Evolutionary conservation across 2,888 invertebrate species (phyloP).

Genomic region (Panopea generosa): DNA sequence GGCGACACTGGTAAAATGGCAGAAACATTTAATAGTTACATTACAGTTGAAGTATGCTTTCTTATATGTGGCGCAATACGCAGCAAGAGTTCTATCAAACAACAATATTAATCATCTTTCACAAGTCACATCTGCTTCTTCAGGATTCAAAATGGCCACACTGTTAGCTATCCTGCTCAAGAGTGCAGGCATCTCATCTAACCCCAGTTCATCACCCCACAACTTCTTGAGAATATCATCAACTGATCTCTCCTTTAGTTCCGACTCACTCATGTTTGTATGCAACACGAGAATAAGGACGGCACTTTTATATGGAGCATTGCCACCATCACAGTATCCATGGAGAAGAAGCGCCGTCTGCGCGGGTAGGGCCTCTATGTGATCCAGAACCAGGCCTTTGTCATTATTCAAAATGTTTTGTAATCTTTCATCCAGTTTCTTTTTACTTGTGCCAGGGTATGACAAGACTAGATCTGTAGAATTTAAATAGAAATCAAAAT

Average conservation of each 20-base stretch:
- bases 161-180: slow-evolving; percentile 77
- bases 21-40: too few relatives aligned
- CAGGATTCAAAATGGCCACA: slow-evolving; percentile 67
- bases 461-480: slow-evolving; percentile 25
- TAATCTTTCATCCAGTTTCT: slow-evolving; percentile 69
- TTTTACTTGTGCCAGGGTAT: slow-evolving; percentile 48
- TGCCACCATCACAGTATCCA: slow-evolving; percentile 81
- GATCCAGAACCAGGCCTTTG: slow-evolving; percentile 69
- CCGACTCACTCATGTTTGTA: slow-evolving; percentile 14
- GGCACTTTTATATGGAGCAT: slow-evolving; percentile 81
- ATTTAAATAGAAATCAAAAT: slow-evolving; percentile 48
- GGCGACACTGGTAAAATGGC: too few relatives aligned
- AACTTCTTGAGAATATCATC: slow-evolving; percentile 62
- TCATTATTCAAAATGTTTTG: slow-evolving; percentile 50
- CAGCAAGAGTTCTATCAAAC: too few relatives aligned
- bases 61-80: too few relatives aligned
- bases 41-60: too few relatives aligned
- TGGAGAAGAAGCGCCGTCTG: slow-evolving; percentile 78
- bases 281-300: slow-evolving; percentile 74
- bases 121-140: too few relatives aligned
- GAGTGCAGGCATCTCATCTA: slow-evolving; percentile 75
- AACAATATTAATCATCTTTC: too few relatives aligned
- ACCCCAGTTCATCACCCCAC: slow-evolving; percentile 71
- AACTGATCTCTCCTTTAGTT: slow-evolving; percentile 34
- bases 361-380: slow-evolving; percentile 73